Evolutionary conservation across 2,888 invertebrate genomes (phyloP).

Genomic region (Rotaria macrura): DNA sequence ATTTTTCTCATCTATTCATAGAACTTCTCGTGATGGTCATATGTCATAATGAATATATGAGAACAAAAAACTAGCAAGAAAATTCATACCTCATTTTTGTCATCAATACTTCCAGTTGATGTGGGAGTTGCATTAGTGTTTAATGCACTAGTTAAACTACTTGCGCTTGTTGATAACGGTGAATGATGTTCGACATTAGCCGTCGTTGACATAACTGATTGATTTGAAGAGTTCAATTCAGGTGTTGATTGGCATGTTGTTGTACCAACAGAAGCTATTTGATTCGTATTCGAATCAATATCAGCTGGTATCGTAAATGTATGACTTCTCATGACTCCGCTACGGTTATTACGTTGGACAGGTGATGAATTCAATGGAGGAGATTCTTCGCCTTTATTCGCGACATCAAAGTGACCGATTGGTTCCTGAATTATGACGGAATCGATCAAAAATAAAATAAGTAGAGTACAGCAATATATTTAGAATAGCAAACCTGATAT

Average conservation of each 20-base stretch:
- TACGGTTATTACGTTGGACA: background rate
- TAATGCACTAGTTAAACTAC: background rate
- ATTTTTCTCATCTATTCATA: too few relatives aligned
- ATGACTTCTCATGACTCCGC: background rate
- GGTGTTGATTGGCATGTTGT: background rate
- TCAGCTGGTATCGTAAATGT: background rate
- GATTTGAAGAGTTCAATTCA: background rate
- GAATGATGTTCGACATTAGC: background rate
- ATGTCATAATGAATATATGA: too few relatives aligned
- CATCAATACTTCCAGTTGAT: background rate
- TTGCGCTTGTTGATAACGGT: background rate
- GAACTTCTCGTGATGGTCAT: too few relatives aligned
- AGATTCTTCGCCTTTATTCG: background rate
- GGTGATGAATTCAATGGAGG: background rate
- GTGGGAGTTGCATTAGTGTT: too few relatives aligned
- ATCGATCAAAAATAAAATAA: background rate
- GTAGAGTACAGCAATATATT: background rate
- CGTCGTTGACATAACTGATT: background rate
- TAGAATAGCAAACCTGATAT: background rate
- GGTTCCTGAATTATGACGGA: background rate
- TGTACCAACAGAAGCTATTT: background rate
- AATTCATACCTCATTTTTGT: background rate
- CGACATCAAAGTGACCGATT: background rate
- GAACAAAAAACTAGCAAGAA: background rate
- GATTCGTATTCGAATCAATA: background rate